Percentiles rank a stretch among this genome's conserved stretches.
phyloP scores from a whole-genome alignment of 2,888 invertebrate species.

The Neocrepidodera transversa region DNA sequence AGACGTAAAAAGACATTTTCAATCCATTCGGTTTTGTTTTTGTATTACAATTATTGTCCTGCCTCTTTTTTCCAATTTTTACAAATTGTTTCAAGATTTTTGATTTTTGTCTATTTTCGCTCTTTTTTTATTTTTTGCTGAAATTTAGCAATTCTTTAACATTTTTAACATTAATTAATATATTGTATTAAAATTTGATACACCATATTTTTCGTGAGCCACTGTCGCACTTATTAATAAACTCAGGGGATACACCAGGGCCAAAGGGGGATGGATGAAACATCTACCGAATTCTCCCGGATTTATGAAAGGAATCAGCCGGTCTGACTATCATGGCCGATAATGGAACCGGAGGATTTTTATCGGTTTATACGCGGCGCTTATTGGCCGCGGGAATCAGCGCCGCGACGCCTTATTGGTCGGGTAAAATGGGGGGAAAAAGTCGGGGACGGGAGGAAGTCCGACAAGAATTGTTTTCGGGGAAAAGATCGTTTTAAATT shows the following conservation, averaged over 20 bases:
- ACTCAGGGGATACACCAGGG: slow-evolving; percentile 18
- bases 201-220: slow-evolving; percentile 26
- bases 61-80: too few relatives aligned
- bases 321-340: slow-evolving; percentile 61
- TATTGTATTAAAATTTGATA: too few relatives aligned
- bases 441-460: neutral
- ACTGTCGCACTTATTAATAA: slow-evolving; percentile 53
- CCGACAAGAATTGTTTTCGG: slow-evolving; percentile 1
- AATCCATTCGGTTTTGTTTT: too few relatives aligned
- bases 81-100: too few relatives aligned
- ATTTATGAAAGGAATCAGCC: slow-evolving; percentile 57
- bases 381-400: slow-evolving; percentile 60
- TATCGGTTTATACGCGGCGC: slow-evolving; percentile 62
- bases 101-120: too few relatives aligned
- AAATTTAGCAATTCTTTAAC: too few relatives aligned
- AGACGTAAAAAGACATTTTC: too few relatives aligned
- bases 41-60: too few relatives aligned
- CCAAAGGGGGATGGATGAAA: slow-evolving; percentile 12
- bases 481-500: neutral
- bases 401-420: slow-evolving; percentile 60
- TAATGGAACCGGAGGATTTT: slow-evolving; percentile 61
- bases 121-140: too few relatives aligned
- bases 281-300: slow-evolving; percentile 45
- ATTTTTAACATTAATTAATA: too few relatives aligned
- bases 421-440: slow-evolving; percentile 54